Evolutionary conservation across 2,113 vertebrate genomes (phyloP).

Genomic region (Gymnobelideus leadbeateri): DNA sequence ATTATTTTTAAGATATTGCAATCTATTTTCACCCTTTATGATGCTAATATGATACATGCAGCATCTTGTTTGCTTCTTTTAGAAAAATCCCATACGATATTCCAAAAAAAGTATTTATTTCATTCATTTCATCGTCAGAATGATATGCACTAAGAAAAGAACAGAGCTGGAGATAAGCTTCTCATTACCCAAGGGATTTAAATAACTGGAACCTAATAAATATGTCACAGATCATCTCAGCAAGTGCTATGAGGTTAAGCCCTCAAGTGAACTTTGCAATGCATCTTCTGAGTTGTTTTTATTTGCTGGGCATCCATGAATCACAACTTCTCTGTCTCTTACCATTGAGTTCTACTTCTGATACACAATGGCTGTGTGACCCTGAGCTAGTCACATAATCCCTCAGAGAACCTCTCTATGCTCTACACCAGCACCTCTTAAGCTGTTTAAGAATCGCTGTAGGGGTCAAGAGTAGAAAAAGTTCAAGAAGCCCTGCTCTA

Average conservation of each 20-base stretch:
- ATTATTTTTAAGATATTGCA: slow-evolving; percentile 45
- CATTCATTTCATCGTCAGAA: slow-evolving; percentile 83
- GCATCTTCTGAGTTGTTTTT: not conserved
- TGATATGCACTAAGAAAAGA: slow-evolving; percentile 77
- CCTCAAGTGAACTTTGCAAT: slow-evolving; percentile 3
- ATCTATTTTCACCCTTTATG: slow-evolving; percentile 32
- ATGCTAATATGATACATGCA: slow-evolving; percentile 17
- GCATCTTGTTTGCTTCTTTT: slow-evolving; percentile 68
- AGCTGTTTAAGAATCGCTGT: too few relatives aligned
- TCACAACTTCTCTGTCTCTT: not conserved
- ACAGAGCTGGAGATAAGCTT: slow-evolving; percentile 65
- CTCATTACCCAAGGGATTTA: slow-evolving; percentile 54
- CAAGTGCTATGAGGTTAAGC: slow-evolving; percentile 45
- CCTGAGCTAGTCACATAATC: not conserved
- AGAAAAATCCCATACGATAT: slow-evolving; percentile 96
- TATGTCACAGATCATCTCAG: slow-evolving; percentile 26
- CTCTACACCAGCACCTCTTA: not conserved
- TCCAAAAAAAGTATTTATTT: slow-evolving; percentile 89
- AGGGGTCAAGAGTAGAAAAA: too few relatives aligned
- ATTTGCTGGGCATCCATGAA: not conserved
- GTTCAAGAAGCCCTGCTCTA: not conserved
- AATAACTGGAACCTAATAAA: slow-evolving; percentile 35
- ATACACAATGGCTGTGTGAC: not conserved
- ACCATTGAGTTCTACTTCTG: not conserved
- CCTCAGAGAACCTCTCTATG: not conserved